Evolutionary conservation across 2,888 invertebrate genomes (phyloP).

Genomic region (Philhelius pedissequus): DNA sequence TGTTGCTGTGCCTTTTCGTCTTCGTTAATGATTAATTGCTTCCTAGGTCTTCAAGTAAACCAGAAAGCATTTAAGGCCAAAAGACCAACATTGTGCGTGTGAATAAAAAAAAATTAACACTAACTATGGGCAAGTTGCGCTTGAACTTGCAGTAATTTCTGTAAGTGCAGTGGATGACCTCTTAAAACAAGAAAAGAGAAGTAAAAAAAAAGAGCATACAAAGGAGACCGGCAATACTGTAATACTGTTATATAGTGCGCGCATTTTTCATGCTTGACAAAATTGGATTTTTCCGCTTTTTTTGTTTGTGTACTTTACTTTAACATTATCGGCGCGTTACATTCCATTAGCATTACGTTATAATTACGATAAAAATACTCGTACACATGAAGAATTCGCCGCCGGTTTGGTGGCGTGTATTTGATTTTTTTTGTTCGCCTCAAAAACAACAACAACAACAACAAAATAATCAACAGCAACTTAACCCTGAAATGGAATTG

Average conservation of each 20-base stretch:
- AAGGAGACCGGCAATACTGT: slow-evolving; percentile 5
- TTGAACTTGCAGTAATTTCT: slow-evolving; percentile 52
- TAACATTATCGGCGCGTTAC: not conserved
- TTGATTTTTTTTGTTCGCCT: not conserved
- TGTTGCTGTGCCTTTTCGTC: not conserved
- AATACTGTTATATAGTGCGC: slow-evolving; percentile 10
- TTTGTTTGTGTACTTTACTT: not conserved
- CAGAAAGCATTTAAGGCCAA: not conserved
- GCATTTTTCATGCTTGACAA: slow-evolving; percentile 45
- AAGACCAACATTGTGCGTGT: slow-evolving; percentile 22
- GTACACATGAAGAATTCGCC: slow-evolving; percentile 21
- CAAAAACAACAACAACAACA: not conserved
- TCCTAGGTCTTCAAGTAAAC: slow-evolving; percentile 31
- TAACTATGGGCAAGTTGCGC: slow-evolving; percentile 37
- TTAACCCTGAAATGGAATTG: slow-evolving; percentile 71
- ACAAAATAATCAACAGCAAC: slow-evolving; percentile 18
- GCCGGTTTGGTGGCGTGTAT: slow-evolving; percentile 27
- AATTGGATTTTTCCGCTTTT: slow-evolving; percentile 49
- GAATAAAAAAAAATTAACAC: not conserved
- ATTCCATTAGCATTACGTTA: not conserved
- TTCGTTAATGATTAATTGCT: slow-evolving; percentile 52
- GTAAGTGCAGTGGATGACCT: slow-evolving; percentile 22
- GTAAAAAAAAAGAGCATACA: not conserved
- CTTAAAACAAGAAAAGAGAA: not conserved
- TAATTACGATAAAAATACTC: not conserved